Evolutionary conservation across 2,113 vertebrate species (phyloP).

Genomic region (Sebastes fasciatus): DNA sequence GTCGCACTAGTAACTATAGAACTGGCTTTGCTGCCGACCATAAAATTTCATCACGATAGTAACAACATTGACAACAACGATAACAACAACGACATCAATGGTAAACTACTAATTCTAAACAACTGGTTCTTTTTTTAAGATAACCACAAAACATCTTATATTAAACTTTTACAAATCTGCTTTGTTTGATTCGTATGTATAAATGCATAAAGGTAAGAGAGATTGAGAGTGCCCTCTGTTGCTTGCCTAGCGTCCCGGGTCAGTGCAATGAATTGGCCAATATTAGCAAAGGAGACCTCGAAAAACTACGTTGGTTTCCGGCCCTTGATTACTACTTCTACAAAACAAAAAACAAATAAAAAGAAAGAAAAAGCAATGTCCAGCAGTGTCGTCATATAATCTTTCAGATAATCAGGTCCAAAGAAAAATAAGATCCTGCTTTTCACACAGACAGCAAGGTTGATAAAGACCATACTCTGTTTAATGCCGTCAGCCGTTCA

Average conservation of each 20-base stretch:
- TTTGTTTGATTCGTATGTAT: slow-evolving; percentile 84
- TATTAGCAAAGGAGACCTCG: slow-evolving; percentile 61
- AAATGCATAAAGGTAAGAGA: slow-evolving; percentile 87
- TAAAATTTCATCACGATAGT: slow-evolving; percentile 80
- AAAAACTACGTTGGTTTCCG: slow-evolving; percentile 45
- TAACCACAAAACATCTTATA: slow-evolving; percentile 87
- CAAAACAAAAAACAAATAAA: slow-evolving; percentile 4
- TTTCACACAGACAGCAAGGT: slow-evolving; percentile 38
- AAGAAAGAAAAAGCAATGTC: slow-evolving; percentile 40
- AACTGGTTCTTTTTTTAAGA: slow-evolving; percentile 74
- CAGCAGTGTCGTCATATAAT: slow-evolving; percentile 61
- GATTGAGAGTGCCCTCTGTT: slow-evolving; percentile 82
- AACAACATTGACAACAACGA: slow-evolving; percentile 81
- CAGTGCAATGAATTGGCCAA: slow-evolving; percentile 81
- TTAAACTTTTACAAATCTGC: slow-evolving; percentile 89
- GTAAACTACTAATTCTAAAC: slow-evolving; percentile 81
- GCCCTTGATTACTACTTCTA: slow-evolving; percentile 50
- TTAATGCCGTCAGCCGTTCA: slow-evolving; percentile 56
- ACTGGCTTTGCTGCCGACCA: slow-evolving; percentile 71
- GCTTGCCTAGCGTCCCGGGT: slow-evolving; percentile 81
- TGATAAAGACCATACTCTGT: slow-evolving; percentile 45
- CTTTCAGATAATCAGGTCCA: slow-evolving; percentile 70
- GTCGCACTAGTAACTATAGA: slow-evolving; percentile 66
- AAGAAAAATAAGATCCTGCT: slow-evolving; percentile 57
- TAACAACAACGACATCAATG: slow-evolving; percentile 73